Conservation (phyloP, 1,140 invertebrate genomes). For the Neocloeon triangulifer region DNA sequence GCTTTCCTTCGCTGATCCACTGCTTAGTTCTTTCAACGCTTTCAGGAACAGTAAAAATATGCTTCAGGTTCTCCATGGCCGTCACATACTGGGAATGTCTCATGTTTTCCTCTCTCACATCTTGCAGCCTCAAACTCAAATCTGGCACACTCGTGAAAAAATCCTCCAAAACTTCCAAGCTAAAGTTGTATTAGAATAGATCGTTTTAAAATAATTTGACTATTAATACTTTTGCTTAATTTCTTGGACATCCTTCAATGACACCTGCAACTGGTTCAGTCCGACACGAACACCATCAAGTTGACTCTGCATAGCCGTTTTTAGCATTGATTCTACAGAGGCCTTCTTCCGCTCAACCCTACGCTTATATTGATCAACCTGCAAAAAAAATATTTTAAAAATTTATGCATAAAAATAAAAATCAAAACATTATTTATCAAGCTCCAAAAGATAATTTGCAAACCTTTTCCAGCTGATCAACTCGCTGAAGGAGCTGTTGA, state of each 20-base stretch:
- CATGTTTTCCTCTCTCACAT: constrained; percentile 79
- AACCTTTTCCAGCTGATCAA: constrained; percentile 88
- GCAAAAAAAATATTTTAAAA: constrained; percentile 6
- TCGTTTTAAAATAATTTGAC: too few relatives aligned
- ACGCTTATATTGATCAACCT: constrained; percentile 67
- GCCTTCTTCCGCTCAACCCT: constrained; percentile 64
- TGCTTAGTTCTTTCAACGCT: constrained; percentile 86
- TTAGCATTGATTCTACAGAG: constrained; percentile 89
- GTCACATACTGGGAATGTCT: constrained; percentile 88
- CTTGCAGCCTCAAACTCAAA: constrained; percentile 53
- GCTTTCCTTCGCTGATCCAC: constrained; percentile 84
- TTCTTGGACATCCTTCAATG: constrained; percentile 54
- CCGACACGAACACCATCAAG: constrained; percentile 87
- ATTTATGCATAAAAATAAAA: constrained; percentile 3
- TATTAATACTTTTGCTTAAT: constrained; percentile 46
- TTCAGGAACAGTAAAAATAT: constrained; percentile 93
- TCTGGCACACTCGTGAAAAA: constrained; percentile 39
- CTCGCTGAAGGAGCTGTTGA: constrained; percentile 78
- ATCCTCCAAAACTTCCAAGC: constrained; percentile 32
- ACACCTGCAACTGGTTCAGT: constrained; percentile 67
- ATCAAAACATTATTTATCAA: background rate
- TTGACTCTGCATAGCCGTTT: constrained; percentile 96
- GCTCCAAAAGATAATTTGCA: background rate
- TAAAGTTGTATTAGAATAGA: too few relatives aligned
- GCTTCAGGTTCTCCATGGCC: constrained; percentile 93